phyloP scores from a whole-genome alignment of 2,113 vertebrate genomes.

The Macquaria australasica region DNA sequence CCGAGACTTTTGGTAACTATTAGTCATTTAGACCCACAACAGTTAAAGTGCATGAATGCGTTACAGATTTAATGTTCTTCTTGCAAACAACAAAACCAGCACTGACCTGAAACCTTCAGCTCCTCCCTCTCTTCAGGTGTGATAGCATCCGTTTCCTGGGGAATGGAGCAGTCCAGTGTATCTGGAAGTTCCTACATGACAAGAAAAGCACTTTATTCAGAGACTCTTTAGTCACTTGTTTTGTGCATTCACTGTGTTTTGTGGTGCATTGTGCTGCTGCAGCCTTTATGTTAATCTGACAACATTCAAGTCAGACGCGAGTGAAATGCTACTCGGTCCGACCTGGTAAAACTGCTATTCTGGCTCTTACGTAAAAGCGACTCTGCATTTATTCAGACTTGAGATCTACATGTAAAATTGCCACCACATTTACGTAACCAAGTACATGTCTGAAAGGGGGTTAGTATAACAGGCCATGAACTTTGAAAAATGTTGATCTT shows the following conservation, averaged over 20 bases:
- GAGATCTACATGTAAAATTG: background rate
- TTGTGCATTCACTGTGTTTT: no score
- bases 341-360: background rate
- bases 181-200: slow-evolving; percentile 86
- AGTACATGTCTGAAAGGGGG: background rate
- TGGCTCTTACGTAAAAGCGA: background rate
- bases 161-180: slow-evolving; percentile 89
- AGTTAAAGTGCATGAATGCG: background rate
- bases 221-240: background rate
- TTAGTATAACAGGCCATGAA: background rate
- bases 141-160: slow-evolving; percentile 91
- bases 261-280: no score
- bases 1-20: no score
- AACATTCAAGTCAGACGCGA: no score
- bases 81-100: background rate
- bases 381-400: background rate
- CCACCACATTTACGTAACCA: background rate
- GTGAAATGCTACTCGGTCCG: no score
- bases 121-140: slow-evolving; percentile 97
- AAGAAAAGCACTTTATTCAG: slow-evolving; percentile 32
- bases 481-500: background rate
- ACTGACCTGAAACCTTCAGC: slow-evolving; percentile 95
- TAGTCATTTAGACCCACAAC: background rate
- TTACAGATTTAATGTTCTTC: background rate
- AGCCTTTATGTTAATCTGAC: no score